Conservation (phyloP, 2,797 vertebrate species). For the Picus viridis region DNA sequence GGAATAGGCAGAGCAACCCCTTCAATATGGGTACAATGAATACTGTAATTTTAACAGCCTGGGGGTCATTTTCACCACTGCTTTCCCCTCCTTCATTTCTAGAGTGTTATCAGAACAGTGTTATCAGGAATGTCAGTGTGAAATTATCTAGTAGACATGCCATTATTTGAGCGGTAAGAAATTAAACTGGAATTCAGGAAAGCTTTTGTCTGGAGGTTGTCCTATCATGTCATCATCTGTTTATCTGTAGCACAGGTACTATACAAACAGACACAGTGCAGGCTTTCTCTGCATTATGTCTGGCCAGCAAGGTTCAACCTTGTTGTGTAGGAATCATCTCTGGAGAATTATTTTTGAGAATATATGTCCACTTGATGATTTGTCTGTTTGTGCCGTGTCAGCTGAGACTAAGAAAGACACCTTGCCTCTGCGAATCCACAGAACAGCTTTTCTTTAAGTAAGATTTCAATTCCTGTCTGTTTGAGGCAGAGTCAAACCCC, state of each 20-base stretch:
- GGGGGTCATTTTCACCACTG: neutral
- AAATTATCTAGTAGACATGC: neutral
- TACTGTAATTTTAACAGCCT: neutral
- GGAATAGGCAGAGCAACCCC: neutral
- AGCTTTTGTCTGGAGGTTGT: neutral
- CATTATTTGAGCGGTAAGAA: neutral
- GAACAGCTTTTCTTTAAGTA: neutral
- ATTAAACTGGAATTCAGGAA: neutral
- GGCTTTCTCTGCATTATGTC: neutral
- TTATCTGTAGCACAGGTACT: neutral
- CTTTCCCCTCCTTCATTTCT: neutral
- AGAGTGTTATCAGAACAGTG: neutral
- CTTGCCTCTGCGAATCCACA: neutral
- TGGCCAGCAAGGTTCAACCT: neutral
- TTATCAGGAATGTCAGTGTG: neutral
- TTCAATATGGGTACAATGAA: neutral
- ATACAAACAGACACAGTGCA: neutral
- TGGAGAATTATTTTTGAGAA: neutral
- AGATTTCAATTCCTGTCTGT: neutral
- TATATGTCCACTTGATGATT: fast-evolving
- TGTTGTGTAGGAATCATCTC: neutral
- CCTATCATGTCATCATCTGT: neutral
- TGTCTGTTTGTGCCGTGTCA: neutral
- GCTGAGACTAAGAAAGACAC: neutral
- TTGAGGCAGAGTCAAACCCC: neutral